Evolutionary conservation across 2,888 invertebrate genomes (phyloP).

Genomic region (Eristalinus aeneus): DNA sequence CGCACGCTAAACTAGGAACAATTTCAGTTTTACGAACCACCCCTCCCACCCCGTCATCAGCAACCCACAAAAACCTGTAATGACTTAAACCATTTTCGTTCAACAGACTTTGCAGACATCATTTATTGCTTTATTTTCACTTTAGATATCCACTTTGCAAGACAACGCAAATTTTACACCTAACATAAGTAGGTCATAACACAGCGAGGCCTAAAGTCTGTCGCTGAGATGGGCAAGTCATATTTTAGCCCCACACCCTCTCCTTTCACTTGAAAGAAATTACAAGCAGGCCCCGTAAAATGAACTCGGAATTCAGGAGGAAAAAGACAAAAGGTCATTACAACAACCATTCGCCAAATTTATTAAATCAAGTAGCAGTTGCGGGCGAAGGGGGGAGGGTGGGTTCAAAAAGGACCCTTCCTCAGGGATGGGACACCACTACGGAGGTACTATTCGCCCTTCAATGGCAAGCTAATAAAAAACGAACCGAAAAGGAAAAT

Average conservation of each 20-base stretch:
- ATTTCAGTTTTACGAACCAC: background rate
- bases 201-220: background rate
- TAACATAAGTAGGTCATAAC: conserved; percentile 29
- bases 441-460: too few species aligned
- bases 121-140: conserved; percentile 22
- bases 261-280: background rate
- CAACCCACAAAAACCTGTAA: background rate
- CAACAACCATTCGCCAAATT: conserved; percentile 19
- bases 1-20: background rate
- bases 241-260: background rate
- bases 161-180: conserved; percentile 28
- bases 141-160: conserved; percentile 8
- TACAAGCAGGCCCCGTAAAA: conserved; percentile 10
- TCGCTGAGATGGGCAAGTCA: conserved; percentile 1
- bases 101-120: background rate
- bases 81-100: background rate
- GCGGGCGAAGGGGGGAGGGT: background rate
- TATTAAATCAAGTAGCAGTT: conserved; percentile 28
- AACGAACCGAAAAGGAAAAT: background rate
- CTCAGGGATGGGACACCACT: background rate
- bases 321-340: conserved; percentile 15
- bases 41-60: background rate
- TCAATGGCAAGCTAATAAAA: too few species aligned
- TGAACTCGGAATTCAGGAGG: background rate
- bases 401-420: background rate